phyloP scores from a whole-genome alignment of 2,797 vertebrate genomes.

The Pseudomugil tenellus region DNA sequence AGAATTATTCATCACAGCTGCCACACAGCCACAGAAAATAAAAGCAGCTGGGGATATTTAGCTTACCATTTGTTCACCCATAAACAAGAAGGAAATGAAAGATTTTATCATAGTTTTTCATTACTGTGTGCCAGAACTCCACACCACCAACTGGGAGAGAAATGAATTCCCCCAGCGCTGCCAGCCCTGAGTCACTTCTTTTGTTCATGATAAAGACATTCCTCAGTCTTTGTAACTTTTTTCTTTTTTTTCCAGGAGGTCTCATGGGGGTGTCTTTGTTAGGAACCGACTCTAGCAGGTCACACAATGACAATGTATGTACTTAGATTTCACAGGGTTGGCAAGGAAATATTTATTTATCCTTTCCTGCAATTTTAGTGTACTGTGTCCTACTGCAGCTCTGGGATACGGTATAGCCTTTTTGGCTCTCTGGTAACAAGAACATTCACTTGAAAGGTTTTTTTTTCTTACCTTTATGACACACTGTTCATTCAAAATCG shows the following conservation, averaged over 20 bases:
- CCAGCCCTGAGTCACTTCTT: slow-evolving; percentile 80
- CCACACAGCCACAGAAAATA: slow-evolving; percentile 70
- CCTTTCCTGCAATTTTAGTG: slow-evolving; percentile 58
- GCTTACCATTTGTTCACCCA: slow-evolving; percentile 72
- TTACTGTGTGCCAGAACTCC: slow-evolving; percentile 78
- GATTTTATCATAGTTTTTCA: slow-evolving; percentile 84
- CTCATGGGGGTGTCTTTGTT: slow-evolving; percentile 72
- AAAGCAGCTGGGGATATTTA: slow-evolving; percentile 74
- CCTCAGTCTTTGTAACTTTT: slow-evolving; percentile 80
- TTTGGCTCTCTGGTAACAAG: slow-evolving; percentile 36
- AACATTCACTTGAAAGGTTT: slow-evolving; percentile 23
- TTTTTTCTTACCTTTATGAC: slow-evolving; percentile 22
- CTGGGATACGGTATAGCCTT: slow-evolving; percentile 49
- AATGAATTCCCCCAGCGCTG: slow-evolving; percentile 82
- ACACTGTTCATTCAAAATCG: not conserved
- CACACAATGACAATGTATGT: slow-evolving; percentile 79
- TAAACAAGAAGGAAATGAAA: slow-evolving; percentile 81
- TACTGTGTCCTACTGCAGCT: slow-evolving; percentile 54
- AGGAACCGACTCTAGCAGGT: slow-evolving; percentile 71
- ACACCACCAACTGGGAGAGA: slow-evolving; percentile 85
- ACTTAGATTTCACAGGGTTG: slow-evolving; percentile 79
- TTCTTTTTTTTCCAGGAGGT: slow-evolving; percentile 51
- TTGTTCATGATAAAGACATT: slow-evolving; percentile 85
- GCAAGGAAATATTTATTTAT: slow-evolving; percentile 70
- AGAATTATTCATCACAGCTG: slow-evolving; percentile 76